These are phyloP conservation scores for Rhinichthys osculus DNA, from an alignment of 2,797 vertebrate species.

Conservation along the genomic window DNA sequence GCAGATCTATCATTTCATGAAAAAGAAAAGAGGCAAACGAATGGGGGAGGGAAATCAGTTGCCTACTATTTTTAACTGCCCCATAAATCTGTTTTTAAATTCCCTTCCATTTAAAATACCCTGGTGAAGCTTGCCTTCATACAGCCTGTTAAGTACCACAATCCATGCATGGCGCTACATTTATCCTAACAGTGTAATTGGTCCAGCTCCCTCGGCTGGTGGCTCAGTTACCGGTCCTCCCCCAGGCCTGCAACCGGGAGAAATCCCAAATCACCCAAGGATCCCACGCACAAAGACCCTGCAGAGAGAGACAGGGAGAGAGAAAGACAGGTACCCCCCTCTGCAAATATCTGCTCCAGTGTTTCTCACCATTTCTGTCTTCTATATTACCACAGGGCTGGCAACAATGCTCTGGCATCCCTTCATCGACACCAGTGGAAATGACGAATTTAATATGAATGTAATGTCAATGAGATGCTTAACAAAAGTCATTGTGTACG, in stretches of 20 bases:
- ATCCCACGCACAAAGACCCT: conserved; percentile 65
- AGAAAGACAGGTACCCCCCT: conserved; percentile 19
- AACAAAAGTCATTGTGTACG: neutral
- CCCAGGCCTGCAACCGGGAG: conserved; percentile 79
- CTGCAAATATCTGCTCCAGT: conserved; percentile 23
- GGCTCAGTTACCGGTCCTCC: conserved; percentile 83
- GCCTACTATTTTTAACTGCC: conserved; percentile 89
- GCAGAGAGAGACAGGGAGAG: conserved; percentile 33
- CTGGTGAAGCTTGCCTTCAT: conserved; percentile 78
- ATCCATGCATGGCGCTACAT: conserved; percentile 82
- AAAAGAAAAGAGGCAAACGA: conserved; percentile 67
- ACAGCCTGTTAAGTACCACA: conserved; percentile 86
- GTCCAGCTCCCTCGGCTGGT: conserved; percentile 84
- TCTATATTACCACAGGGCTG: neutral
- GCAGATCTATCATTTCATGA: conserved; percentile 85
- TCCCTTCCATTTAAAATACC: conserved; percentile 84
- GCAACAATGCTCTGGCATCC: neutral
- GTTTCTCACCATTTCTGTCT: neutral
- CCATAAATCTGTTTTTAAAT: conserved; percentile 91
- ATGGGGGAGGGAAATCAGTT: conserved; percentile 81
- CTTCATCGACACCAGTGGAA: neutral
- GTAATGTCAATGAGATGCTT: neutral
- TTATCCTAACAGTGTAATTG: conserved; percentile 87
- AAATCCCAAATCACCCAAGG: conserved; percentile 83
- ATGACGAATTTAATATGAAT: neutral